phyloP scores from a whole-genome alignment of 64 coral and sea anemone genomes.

The Orbicella faveolata region DNA sequence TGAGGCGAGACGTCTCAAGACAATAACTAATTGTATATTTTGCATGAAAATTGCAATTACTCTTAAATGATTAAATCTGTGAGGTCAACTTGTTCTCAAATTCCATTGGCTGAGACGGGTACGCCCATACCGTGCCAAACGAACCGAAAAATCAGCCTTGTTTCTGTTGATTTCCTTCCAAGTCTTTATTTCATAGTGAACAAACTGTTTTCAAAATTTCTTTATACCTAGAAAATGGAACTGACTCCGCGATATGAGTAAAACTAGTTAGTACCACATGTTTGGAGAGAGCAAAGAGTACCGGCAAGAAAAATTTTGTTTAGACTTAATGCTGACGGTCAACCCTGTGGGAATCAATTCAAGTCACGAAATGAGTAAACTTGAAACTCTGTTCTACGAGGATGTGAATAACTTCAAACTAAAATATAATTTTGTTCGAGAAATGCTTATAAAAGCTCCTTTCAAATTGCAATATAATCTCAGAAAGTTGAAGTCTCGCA shows the following conservation, averaged over 20 bases:
- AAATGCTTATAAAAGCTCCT: neutral
- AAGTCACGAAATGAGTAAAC: constrained; percentile 20
- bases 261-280: neutral
- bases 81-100: neutral
- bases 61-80: neutral
- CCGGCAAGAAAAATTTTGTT: neutral
- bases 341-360: neutral
- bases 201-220: neutral
- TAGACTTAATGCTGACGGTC: neutral
- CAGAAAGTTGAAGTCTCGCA: neutral
- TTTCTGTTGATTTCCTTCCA: neutral
- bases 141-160: neutral
- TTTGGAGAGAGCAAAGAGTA: neutral
- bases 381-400: constrained; percentile 15
- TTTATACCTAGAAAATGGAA: neutral
- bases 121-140: neutral
- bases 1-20: neutral
- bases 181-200: neutral
- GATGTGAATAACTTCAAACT: neutral
- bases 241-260: neutral
- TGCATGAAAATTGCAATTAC: neutral
- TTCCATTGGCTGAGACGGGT: neutral
- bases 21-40: neutral
- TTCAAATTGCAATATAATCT: neutral
- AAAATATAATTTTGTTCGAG: neutral